Evolutionary conservation across 2,888 invertebrate species (phyloP).

Genomic region (Acanthacorydalis orientalis): DNA sequence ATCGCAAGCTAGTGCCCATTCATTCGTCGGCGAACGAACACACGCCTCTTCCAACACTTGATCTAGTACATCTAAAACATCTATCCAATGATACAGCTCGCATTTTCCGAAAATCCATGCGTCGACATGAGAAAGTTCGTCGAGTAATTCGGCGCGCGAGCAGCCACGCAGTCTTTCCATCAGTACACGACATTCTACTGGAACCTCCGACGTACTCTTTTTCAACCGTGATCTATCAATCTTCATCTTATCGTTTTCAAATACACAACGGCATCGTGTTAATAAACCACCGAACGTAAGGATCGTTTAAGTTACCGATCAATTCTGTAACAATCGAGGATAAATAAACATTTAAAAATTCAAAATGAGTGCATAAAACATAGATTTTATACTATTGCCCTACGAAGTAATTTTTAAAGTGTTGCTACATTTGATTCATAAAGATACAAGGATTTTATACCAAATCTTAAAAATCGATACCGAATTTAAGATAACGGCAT

Average conservation of each 20-base stretch:
- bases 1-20: slow-evolving; percentile 61
- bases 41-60: slow-evolving; percentile 60
- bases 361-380: too few species aligned
- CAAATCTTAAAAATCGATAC: too few species aligned
- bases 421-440: too few species aligned
- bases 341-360: too few species aligned
- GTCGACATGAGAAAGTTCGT: slow-evolving; percentile 53
- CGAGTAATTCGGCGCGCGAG: slow-evolving; percentile 43
- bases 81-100: slow-evolving; percentile 74
- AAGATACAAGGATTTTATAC: too few species aligned
- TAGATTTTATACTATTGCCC: too few species aligned
- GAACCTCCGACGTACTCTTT: slow-evolving; percentile 70
- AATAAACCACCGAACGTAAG: too few species aligned
- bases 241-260: slow-evolving; percentile 41
- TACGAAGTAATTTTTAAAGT: too few species aligned
- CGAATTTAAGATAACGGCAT: too few species aligned
- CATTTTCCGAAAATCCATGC: slow-evolving; percentile 79
- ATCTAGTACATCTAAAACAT: slow-evolving; percentile 61
- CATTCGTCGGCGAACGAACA: slow-evolving; percentile 35
- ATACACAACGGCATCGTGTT: too few species aligned
- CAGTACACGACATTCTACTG: slow-evolving; percentile 56
- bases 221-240: slow-evolving; percentile 65
- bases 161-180: slow-evolving; percentile 55
- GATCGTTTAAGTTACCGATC: too few species aligned
- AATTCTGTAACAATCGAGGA: too few species aligned